phyloP scores from a whole-genome alignment of 2,113 vertebrate genomes.

The Vimba vimba region DNA sequence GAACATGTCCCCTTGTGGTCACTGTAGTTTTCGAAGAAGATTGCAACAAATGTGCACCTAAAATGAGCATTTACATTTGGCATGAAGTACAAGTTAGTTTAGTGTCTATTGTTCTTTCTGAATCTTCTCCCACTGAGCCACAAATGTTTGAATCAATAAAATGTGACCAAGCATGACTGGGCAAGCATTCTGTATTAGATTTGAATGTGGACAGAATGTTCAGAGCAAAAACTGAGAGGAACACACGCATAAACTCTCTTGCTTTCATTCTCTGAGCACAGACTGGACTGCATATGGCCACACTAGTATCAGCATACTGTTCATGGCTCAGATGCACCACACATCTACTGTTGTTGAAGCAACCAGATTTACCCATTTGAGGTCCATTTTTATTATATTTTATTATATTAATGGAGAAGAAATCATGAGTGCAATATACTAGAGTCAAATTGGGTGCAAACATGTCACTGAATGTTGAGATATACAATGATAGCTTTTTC shows the following conservation, averaged over 20 bases:
- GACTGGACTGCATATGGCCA: conserved; percentile 29
- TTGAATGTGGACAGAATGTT: neutral
- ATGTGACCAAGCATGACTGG: neutral
- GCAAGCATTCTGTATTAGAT: conserved; percentile 1
- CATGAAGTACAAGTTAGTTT: neutral
- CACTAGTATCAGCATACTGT: neutral
- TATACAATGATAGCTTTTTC: no score
- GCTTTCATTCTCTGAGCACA: conserved; percentile 9
- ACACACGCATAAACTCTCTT: neutral
- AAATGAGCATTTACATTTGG: neutral
- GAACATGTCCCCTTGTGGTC: no score
- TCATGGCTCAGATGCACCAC: neutral
- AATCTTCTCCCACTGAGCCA: neutral
- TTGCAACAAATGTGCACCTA: neutral
- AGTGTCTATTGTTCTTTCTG: neutral
- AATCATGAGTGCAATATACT: neutral
- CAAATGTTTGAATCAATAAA: conserved; percentile 30
- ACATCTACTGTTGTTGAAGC: conserved; percentile 6
- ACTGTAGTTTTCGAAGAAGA: neutral
- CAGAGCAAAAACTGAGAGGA: neutral
- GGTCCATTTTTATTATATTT: neutral
- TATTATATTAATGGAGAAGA: neutral
- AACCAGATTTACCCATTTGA: neutral
- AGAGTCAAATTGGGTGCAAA: neutral
- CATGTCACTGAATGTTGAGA: neutral